Evolutionary conservation across 2,888 invertebrate genomes (phyloP).

Genomic region (Drosophila putrida): DNA sequence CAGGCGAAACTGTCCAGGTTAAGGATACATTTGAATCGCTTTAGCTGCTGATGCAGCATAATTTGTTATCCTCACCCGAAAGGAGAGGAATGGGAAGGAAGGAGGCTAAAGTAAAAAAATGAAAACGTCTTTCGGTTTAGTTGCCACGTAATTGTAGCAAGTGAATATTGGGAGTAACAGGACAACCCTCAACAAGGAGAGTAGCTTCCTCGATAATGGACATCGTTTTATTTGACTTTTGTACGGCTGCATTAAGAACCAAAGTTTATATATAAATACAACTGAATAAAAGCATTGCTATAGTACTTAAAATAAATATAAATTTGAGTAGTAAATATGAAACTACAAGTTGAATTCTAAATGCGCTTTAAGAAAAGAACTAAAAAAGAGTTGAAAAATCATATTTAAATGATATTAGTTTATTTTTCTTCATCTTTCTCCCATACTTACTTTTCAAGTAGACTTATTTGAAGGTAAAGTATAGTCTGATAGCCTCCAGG

Average conservation of each 20-base stretch:
- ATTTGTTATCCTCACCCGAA: constrained; percentile 61
- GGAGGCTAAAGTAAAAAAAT: constrained; percentile 24
- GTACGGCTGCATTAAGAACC: constrained; percentile 40
- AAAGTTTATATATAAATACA: constrained; percentile 59
- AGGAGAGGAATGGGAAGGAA: background rate
- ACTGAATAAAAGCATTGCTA: constrained; percentile 51
- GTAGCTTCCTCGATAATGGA: constrained; percentile 49
- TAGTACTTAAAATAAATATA: constrained; percentile 22
- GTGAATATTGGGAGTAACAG: constrained; percentile 33
- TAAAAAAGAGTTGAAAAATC: background rate
- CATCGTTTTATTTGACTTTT: constrained; percentile 46
- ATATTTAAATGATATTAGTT: background rate
- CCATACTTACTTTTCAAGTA: background rate
- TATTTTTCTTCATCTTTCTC: background rate
- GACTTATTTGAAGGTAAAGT: background rate
- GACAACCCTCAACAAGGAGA: constrained; percentile 28
- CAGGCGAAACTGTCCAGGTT: constrained; percentile 29
- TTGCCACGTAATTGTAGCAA: constrained; percentile 60
- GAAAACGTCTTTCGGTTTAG: constrained; percentile 40
- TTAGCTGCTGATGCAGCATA: constrained; percentile 70
- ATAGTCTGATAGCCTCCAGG: background rate
- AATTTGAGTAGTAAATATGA: background rate
- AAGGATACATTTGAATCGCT: constrained; percentile 64
- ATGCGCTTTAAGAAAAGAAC: constrained; percentile 4
- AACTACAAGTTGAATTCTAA: background rate